Evolutionary conservation across 2,113 vertebrate species (phyloP).

Genomic region (Symphodus melops): DNA sequence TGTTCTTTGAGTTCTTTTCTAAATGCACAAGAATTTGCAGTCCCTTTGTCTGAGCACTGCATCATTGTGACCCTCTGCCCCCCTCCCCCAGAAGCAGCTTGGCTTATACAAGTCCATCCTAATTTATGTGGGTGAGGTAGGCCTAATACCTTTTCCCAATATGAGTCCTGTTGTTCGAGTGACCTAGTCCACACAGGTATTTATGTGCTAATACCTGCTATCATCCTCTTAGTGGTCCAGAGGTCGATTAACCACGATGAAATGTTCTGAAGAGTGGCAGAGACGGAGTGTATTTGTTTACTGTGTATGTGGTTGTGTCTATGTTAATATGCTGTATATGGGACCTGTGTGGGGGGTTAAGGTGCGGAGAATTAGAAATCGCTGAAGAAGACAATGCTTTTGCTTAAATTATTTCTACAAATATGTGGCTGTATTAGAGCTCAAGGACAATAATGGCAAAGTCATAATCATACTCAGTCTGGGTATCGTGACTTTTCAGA

Average conservation of each 20-base stretch:
- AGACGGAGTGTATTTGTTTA: slow-evolving; percentile 3
- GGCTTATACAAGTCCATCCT: slow-evolving; percentile 54
- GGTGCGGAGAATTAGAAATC: neutral
- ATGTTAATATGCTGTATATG: neutral
- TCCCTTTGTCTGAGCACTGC: neutral
- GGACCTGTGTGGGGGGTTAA: neutral
- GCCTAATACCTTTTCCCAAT: slow-evolving; percentile 55
- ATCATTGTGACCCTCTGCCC: slow-evolving; percentile 4
- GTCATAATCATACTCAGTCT: neutral
- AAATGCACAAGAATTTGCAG: neutral
- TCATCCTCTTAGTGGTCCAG: slow-evolving; percentile 70
- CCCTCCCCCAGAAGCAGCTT: slow-evolving; percentile 23
- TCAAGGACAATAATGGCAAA: neutral
- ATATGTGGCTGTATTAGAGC: neutral
- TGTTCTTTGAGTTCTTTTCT: neutral
- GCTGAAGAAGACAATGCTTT: neutral
- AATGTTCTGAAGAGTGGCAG: slow-evolving; percentile 39
- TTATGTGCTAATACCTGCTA: slow-evolving; percentile 55
- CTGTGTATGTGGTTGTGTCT: slow-evolving; percentile 1
- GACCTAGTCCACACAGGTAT: slow-evolving; percentile 46
- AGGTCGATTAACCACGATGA: slow-evolving; percentile 62
- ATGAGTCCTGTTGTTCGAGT: slow-evolving; percentile 49
- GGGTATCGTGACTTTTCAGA: neutral
- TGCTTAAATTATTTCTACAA: neutral
- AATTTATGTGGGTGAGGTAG: slow-evolving; percentile 46